phyloP scores from a whole-genome alignment of 2,888 invertebrate genomes.

The Drosophila mettleri region DNA sequence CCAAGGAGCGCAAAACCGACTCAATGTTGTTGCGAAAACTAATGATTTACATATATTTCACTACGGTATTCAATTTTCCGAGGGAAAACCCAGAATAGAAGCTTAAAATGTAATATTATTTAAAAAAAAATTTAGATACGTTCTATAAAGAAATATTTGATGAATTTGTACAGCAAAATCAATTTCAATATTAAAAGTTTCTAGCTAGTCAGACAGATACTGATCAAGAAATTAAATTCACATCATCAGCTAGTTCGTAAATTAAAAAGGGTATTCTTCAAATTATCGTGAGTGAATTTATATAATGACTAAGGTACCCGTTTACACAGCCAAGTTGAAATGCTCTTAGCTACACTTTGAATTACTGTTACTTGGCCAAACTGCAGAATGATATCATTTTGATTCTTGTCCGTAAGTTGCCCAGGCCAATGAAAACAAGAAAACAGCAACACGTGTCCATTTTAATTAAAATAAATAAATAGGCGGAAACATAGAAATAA shows the following conservation, averaged over 20 bases:
- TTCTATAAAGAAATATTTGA: neutral
- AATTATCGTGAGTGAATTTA: neutral
- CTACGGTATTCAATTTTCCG: neutral
- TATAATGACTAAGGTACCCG: neutral
- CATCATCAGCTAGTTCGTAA: neutral
- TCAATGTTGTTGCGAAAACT: neutral
- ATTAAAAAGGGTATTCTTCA: neutral
- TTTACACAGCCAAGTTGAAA: neutral
- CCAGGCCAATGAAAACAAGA: slow-evolving; percentile 68
- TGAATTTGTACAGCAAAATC: neutral
- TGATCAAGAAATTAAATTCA: neutral
- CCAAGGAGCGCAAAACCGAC: slow-evolving; percentile 9
- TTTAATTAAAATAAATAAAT: slow-evolving; percentile 80
- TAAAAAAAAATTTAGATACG: neutral
- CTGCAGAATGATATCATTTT: slow-evolving; percentile 8
- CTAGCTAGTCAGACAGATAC: neutral
- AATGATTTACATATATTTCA: neutral
- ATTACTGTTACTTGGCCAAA: neutral
- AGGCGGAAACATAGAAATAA: slow-evolving; percentile 63
- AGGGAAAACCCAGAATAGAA: neutral
- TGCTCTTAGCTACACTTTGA: slow-evolving; percentile 41
- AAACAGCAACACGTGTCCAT: slow-evolving; percentile 77
- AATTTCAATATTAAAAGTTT: neutral
- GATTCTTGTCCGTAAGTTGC: slow-evolving; percentile 41
- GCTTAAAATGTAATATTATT: neutral